Conservation (phyloP, 2,888 invertebrate species). For the Drosophila vallismaia region DNA sequence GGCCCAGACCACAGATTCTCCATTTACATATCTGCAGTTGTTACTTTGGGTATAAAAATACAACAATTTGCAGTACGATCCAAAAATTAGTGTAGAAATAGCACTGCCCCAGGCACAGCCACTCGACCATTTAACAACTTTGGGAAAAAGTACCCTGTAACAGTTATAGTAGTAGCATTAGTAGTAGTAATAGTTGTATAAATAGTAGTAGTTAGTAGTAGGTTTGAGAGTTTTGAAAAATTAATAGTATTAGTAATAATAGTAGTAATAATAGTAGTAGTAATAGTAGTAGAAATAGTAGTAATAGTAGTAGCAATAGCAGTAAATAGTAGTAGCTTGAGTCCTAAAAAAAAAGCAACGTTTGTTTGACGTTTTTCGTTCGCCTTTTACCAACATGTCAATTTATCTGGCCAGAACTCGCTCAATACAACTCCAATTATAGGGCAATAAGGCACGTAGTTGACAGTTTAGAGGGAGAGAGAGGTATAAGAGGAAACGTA, state of each 20-base stretch:
- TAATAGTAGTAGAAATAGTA: no score
- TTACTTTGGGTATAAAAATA: conserved; percentile 11
- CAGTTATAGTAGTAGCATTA: background rate
- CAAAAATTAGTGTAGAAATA: conserved; percentile 8
- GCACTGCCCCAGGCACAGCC: background rate
- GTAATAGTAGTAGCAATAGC: no score
- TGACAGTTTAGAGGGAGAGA: conserved; percentile 17
- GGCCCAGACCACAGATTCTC: conserved; percentile 18
- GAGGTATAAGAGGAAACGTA: conserved; percentile 13
- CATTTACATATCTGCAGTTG: conserved; percentile 14
- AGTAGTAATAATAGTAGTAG: no score
- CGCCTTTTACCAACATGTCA: conserved; percentile 65
- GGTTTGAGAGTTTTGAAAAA: no score
- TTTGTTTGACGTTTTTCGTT: conserved; percentile 32
- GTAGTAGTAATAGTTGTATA: no score
- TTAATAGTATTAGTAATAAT: no score
- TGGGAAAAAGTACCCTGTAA: conserved; percentile 13
- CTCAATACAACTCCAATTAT: conserved; percentile 59
- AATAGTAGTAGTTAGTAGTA: no score
- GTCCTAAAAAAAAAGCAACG: no score
- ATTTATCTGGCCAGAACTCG: conserved; percentile 45
- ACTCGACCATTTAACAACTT: background rate
- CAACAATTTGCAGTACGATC: conserved; percentile 12
- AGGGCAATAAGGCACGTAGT: conserved; percentile 72
- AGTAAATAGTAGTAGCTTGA: no score